A percentile compares a stretch with the other conserved stretches of the same genome.
phyloP scores from a whole-genome alignment of 1,140 invertebrate genomes.

The Drosophila sucinea region DNA sequence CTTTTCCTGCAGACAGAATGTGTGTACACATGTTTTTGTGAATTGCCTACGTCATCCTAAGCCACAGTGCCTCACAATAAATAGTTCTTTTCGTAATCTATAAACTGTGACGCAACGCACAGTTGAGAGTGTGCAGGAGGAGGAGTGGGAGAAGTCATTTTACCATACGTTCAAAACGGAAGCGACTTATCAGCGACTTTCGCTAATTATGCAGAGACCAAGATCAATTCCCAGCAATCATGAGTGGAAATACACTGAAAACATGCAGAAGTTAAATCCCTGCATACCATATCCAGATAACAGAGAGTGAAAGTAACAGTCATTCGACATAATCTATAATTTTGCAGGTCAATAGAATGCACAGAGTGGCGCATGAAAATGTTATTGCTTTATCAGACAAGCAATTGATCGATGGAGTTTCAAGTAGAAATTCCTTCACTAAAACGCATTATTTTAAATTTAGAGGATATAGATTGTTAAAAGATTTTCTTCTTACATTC shows the following conservation, averaged over 20 bases:
- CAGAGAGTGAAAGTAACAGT: too few species aligned
- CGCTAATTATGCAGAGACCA: conserved; percentile 51
- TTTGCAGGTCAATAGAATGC: too few species aligned
- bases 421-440: too few species aligned
- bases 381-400: too few species aligned
- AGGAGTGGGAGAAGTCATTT: neutral
- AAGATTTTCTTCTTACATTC: too few species aligned
- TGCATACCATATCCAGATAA: too few species aligned
- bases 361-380: too few species aligned
- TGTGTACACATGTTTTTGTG: conserved; percentile 43
- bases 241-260: neutral
- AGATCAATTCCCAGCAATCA: conserved; percentile 2
- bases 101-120: conserved; percentile 64
- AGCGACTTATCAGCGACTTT: conserved; percentile 17
- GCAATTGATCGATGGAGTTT: too few species aligned
- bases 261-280: neutral
- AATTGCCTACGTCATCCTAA: conserved; percentile 54
- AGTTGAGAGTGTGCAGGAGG: neutral
- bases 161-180: conserved; percentile 9
- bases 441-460: too few species aligned
- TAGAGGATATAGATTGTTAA: too few species aligned
- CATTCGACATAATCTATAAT: too few species aligned
- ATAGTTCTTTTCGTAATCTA: neutral
- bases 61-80: neutral
- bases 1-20: conserved; percentile 54